A percentile compares a stretch with the other conserved stretches of the same genome.
Conservation (phyloP, 2,888 invertebrate genomes). For the Drosophila mercatorum region DNA sequence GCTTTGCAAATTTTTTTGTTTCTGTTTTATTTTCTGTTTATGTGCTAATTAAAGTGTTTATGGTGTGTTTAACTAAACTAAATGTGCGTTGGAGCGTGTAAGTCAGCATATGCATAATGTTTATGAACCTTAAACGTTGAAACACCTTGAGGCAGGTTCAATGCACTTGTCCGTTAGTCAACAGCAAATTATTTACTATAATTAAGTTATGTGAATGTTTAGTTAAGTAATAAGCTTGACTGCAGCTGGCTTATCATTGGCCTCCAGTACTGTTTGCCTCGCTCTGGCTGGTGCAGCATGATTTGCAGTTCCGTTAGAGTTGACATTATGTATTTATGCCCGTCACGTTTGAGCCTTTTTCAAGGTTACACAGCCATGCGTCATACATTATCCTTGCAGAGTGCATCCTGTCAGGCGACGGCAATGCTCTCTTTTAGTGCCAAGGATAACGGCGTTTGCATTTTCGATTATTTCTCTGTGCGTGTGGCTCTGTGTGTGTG, state of each 20-base stretch:
- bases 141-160: slow-evolving; percentile 48
- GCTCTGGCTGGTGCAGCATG: not conserved
- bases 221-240: not conserved
- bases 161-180: slow-evolving; percentile 33
- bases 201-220: not conserved
- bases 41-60: slow-evolving; percentile 3
- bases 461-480: slow-evolving; percentile 53
- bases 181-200: not conserved
- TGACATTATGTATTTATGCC: not conserved
- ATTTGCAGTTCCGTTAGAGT: slow-evolving; percentile 3
- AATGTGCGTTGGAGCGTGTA: slow-evolving; percentile 33
- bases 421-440: slow-evolving; percentile 69
- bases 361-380: slow-evolving; percentile 29
- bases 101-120: slow-evolving; percentile 28
- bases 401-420: slow-evolving; percentile 32
- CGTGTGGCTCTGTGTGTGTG: not conserved
- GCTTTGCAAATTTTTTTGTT: not conserved
- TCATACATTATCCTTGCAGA: slow-evolving; percentile 25
- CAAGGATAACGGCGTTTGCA: slow-evolving; percentile 66
- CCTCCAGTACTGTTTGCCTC: not conserved
- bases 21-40: not conserved
- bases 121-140: slow-evolving; percentile 17
- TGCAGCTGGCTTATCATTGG: not conserved
- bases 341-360: slow-evolving; percentile 9
- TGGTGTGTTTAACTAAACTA: slow-evolving; percentile 2